These are phyloP conservation scores for Eucera pruinosa DNA, from an alignment of 2,888 invertebrate species.

Conservation along the genomic window DNA sequence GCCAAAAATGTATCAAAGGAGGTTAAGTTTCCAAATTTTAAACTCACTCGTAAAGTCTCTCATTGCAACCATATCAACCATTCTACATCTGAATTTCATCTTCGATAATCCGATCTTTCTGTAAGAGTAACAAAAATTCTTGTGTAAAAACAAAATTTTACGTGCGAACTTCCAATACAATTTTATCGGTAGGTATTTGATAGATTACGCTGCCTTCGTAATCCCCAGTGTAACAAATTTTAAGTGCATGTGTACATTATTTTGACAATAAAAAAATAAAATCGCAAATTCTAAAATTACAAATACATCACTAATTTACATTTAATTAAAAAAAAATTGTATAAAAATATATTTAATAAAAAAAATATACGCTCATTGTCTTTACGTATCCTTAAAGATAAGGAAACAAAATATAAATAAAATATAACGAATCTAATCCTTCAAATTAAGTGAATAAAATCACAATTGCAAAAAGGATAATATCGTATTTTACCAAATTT, in stretches of 20 bases:
- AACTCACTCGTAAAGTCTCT: slow-evolving; percentile 89
- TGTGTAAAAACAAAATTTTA: slow-evolving; percentile 9
- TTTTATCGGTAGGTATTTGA: slow-evolving; percentile 7
- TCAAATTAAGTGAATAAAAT: neutral
- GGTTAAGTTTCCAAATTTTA: slow-evolving; percentile 41
- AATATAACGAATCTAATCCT: slow-evolving; percentile 7
- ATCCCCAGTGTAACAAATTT: neutral
- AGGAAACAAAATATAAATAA: neutral
- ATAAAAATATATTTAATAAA: neutral
- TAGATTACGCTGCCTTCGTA: neutral
- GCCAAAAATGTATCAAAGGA: neutral
- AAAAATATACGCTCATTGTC: too few species aligned
- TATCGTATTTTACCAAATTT: neutral
- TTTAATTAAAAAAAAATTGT: neutral
- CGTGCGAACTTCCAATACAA: slow-evolving; percentile 21
- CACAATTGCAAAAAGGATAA: neutral
- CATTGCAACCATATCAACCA: slow-evolving; percentile 89
- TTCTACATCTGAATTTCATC: slow-evolving; percentile 90
- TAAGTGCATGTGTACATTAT: neutral
- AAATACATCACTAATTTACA: neutral
- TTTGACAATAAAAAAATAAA: neutral
- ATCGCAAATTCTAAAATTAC: neutral
- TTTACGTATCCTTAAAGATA: too few species aligned
- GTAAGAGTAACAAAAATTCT: neutral
- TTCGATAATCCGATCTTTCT: slow-evolving; percentile 15